Percentiles rank a stretch among this genome's conserved stretches.
phyloP scores from a whole-genome alignment of 2,888 invertebrate genomes.

The Nomada ferruginata region DNA sequence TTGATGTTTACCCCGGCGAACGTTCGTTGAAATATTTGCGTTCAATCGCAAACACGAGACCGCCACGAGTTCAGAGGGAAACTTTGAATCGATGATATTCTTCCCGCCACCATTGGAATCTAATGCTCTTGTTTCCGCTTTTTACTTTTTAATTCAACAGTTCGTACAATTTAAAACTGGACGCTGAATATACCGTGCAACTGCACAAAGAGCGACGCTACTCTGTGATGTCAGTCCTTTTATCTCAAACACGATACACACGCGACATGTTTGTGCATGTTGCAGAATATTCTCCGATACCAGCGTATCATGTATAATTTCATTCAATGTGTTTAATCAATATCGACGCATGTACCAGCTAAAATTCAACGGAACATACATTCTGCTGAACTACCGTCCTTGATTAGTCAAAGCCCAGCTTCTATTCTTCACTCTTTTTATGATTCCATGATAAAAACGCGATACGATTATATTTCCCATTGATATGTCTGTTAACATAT shows the following conservation, averaged over 20 bases:
- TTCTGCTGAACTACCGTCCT: not conserved
- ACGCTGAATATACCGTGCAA: conserved; percentile 2
- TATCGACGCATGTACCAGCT: conserved; percentile 2
- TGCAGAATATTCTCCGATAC: not conserved
- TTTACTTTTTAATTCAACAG: not conserved
- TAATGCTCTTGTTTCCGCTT: not conserved
- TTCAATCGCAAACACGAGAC: not conserved
- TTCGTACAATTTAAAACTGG: conserved; percentile 4
- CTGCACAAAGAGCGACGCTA: conserved; percentile 3
- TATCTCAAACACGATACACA: conserved; percentile 20
- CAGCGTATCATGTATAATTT: conserved; percentile 6
- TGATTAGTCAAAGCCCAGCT: not conserved
- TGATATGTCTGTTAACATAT: not conserved
- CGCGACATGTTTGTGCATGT: conserved; percentile 2
- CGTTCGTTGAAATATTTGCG: conserved; percentile 13
- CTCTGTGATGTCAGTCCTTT: conserved; percentile 25
- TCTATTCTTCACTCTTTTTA: not conserved
- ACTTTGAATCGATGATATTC: not conserved
- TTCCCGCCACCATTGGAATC: not conserved
- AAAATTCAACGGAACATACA: conserved; percentile 15
- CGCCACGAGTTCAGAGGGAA: not conserved
- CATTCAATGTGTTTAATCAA: conserved; percentile 29
- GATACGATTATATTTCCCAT: not conserved
- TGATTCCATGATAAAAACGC: not conserved
- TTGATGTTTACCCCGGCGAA: not conserved